These are phyloP conservation scores for Trachelus troglodyta DNA, from an alignment of 2,888 invertebrate species.

Conservation along the genomic window DNA sequence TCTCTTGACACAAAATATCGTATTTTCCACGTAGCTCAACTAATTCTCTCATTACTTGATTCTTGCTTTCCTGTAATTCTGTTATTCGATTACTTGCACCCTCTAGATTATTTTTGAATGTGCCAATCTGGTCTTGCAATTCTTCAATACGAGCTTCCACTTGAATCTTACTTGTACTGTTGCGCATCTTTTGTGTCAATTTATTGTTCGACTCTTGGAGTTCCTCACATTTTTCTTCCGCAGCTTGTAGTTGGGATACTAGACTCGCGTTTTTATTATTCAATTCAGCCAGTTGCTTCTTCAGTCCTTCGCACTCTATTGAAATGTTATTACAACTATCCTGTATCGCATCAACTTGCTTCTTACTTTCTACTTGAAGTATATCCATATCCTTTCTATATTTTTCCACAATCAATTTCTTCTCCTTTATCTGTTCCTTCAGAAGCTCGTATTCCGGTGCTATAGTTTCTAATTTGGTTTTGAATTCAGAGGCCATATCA, in stretches of 20 bases:
- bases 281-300: constrained; percentile 59
- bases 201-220: constrained; percentile 67
- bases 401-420: constrained; percentile 48
- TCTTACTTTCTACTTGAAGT: constrained; percentile 61
- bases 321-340: constrained; percentile 49
- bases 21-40: constrained; percentile 37
- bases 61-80: constrained; percentile 50
- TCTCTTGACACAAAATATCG: constrained; percentile 39
- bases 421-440: constrained; percentile 44
- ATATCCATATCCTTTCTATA: constrained; percentile 63
- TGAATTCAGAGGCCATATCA: constrained; percentile 63
- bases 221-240: constrained; percentile 68
- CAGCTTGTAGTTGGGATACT: constrained; percentile 64
- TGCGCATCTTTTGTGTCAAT: constrained; percentile 61
- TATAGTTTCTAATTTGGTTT: constrained; percentile 51
- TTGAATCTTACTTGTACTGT: constrained; percentile 67
- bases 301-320: constrained; percentile 55
- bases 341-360: constrained; percentile 37
- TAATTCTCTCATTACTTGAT: constrained; percentile 41
- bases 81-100: constrained; percentile 56
- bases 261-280: constrained; percentile 67
- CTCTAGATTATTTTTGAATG: constrained; percentile 56
- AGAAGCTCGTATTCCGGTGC: constrained; percentile 50
- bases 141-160: constrained; percentile 54
- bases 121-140: constrained; percentile 51